Conservation (phyloP, 2,113 vertebrate species). For the Brachyhypopomus occidentalis region DNA sequence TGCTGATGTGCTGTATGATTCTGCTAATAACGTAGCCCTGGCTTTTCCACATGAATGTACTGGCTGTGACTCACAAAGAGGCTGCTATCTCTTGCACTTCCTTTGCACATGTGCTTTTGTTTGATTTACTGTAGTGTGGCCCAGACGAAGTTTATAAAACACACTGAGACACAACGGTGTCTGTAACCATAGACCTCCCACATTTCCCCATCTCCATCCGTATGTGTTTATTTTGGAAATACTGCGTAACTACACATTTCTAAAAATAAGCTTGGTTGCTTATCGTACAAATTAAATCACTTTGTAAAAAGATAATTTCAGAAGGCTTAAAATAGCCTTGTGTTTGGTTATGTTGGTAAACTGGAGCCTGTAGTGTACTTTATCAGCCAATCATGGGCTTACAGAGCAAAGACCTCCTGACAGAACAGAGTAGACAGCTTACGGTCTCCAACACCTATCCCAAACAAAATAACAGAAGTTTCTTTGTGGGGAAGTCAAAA, state of each 20-base stretch:
- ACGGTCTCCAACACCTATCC: too few relatives aligned
- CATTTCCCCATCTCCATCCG: not conserved
- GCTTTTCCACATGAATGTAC: constrained; percentile 42
- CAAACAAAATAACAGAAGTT: too few relatives aligned
- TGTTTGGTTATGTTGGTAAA: too few relatives aligned
- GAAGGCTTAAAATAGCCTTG: not conserved
- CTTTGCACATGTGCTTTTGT: constrained; percentile 50
- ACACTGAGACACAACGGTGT: not conserved
- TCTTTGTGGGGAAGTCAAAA: too few relatives aligned
- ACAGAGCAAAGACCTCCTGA: too few relatives aligned
- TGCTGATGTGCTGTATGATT: not conserved
- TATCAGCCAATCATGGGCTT: too few relatives aligned
- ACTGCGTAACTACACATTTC: not conserved
- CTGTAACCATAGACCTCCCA: not conserved
- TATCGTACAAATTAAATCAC: constrained; percentile 9
- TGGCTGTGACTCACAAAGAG: constrained; percentile 30
- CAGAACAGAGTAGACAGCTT: too few relatives aligned
- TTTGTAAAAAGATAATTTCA: not conserved
- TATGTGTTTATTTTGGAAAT: constrained; percentile 14
- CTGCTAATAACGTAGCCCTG: constrained; percentile 33
- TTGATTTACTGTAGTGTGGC: constrained; percentile 2
- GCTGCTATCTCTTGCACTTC: constrained; percentile 51
- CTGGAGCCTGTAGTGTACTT: too few relatives aligned
- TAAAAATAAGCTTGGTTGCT: constrained; percentile 12
- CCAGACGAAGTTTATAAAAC: not conserved